A percentile compares a stretch with the other conserved stretches of the same genome.
phyloP scores from a whole-genome alignment of 2,113 vertebrate genomes.

The Connochaetes taurinus region DNA sequence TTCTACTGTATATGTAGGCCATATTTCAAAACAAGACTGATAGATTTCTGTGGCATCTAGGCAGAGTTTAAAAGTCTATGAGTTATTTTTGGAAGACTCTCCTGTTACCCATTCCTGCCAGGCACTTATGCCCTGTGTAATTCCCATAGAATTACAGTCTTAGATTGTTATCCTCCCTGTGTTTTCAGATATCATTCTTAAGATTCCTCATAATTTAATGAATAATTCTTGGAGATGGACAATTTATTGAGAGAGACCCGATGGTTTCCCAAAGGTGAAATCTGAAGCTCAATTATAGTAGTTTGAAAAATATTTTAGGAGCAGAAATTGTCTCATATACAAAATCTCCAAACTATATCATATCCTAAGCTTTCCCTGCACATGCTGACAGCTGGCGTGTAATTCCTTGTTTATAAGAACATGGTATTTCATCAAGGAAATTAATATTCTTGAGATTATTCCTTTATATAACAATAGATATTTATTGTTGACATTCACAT shows the following conservation, averaged over 20 bases:
- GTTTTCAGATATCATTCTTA: neutral
- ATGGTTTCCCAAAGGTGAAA: neutral
- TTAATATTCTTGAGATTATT: neutral
- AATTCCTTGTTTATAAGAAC: neutral
- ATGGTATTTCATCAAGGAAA: conserved; percentile 9
- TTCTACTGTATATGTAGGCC: accelerated
- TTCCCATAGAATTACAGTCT: neutral
- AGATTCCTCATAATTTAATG: neutral
- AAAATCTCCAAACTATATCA: neutral
- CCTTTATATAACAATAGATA: conserved; percentile 13
- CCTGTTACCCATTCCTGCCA: neutral
- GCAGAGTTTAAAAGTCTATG: neutral
- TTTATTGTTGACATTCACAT: conserved; percentile 42
- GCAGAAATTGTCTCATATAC: neutral
- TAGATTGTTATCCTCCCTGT: neutral
- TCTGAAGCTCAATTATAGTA: neutral
- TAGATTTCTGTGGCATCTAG: neutral
- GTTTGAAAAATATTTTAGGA: neutral
- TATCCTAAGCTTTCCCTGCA: neutral
- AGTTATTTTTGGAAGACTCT: neutral
- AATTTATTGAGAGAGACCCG: neutral
- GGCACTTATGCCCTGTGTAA: neutral
- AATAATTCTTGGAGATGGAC: neutral
- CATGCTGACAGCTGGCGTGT: neutral
- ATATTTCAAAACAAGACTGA: neutral